Conservation (phyloP, 2,113 vertebrate species). For the Lasiurus cinereus region DNA sequence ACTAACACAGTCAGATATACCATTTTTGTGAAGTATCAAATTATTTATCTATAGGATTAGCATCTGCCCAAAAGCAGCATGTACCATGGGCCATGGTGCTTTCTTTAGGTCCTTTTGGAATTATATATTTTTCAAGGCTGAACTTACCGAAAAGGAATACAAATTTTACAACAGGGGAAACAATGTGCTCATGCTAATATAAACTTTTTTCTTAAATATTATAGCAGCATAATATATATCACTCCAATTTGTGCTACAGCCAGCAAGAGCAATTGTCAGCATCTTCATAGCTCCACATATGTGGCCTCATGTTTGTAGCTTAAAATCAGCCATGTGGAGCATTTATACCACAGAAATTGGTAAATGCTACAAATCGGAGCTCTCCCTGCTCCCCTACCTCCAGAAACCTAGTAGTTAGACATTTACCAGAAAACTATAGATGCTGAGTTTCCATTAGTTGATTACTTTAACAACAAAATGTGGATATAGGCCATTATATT, state of each 20-base stretch:
- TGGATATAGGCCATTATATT: not conserved
- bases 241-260: not conserved
- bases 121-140: not conserved
- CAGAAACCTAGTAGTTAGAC: not conserved
- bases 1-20: not conserved
- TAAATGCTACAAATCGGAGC: not conserved
- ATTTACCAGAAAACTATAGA: not conserved
- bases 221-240: not conserved
- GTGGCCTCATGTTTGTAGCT: not conserved
- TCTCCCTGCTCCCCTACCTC: not conserved
- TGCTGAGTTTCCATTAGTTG: not conserved
- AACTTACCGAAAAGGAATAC: not conserved
- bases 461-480: not conserved
- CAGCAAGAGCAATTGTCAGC: not conserved
- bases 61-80: not conserved
- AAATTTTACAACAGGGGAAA: not conserved
- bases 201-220: not conserved
- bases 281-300: not conserved
- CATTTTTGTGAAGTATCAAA: not conserved
- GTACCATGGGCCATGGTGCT: not conserved
- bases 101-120: not conserved
- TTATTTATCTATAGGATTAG: not conserved
- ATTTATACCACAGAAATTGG: slow-evolving; percentile 26
- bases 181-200: not conserved
- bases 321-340: not conserved